These are phyloP conservation scores for Mobula hypostoma DNA, from an alignment of 2,113 vertebrate species.

Conservation along the genomic window DNA sequence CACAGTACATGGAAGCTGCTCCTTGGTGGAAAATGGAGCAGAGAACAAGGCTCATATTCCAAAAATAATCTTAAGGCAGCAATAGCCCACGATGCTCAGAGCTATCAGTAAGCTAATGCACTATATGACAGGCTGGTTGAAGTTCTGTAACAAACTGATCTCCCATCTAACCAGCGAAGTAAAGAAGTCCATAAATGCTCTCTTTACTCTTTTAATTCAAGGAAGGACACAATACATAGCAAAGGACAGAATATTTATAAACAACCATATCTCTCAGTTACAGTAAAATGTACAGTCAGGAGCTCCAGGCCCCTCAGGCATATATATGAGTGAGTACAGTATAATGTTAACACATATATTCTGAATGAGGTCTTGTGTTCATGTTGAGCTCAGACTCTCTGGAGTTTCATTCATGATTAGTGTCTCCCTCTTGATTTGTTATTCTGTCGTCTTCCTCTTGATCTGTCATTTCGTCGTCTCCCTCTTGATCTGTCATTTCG, in stretches of 20 bases:
- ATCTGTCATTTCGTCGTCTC: no score
- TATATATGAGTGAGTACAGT: background rate
- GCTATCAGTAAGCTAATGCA: no score
- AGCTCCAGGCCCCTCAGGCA: background rate
- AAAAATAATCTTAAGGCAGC: no score
- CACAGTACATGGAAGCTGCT: no score
- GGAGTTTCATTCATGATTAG: background rate
- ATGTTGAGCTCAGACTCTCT: background rate
- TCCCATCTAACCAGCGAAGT: background rate
- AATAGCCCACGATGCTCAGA: no score
- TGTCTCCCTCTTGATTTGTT: background rate
- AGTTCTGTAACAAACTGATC: no score
- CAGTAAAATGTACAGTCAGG: background rate
- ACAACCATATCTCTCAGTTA: background rate
- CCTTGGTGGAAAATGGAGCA: no score
- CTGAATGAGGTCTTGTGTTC: background rate
- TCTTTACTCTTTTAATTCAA: background rate
- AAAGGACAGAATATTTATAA: slow-evolving; percentile 32
- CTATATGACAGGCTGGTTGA: no score
- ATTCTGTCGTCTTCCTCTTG: background rate
- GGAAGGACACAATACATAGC: background rate
- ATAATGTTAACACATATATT: background rate
- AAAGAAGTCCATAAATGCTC: background rate
- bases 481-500: background rate
- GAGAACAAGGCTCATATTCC: no score